Evolutionary conservation across 2,113 vertebrate genomes (phyloP), one percentile per base, ranked within the genome.

Genomic region (Dryoscopus gambensis): DNA sequence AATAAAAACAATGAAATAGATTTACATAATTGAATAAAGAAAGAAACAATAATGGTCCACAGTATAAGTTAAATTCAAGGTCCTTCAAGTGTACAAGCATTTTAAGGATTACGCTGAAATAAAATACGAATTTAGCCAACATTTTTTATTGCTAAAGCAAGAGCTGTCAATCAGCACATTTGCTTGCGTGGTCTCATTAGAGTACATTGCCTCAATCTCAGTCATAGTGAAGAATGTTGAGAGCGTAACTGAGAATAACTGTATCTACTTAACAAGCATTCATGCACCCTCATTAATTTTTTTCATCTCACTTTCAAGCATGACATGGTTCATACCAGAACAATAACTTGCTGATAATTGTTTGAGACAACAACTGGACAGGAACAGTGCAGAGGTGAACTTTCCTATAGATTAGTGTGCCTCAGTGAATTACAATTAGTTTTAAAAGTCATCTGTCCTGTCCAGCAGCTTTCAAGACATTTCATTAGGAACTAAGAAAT

Each of bases 311-410:
- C 96, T 98, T 98, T 96, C 56, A 86, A 98, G 96, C 93, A 97
- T 96, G 98, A 97, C 97, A 98, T 90, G 84, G 90, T 49, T 97
- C 86, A 97, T 96, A 95, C 93, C 27, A 46, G 94, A 98, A 97
- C 95, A 98, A 97, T 96, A 97, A 97, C 96, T 97, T 76, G 77
- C 95, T 94, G 92, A 93, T 98, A 98, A 98, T 97, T 98, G 96
- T 96, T 97, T 84, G 12, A 98, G 98, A 98, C 98, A 98, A 98
- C 97, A 98, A 95, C 96, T 97, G 97, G 97, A 97, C 96, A 98
- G 97, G 94, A 96, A 95, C 65, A 97, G 97, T 92, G 97, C 95
- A 98, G 88, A 97, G 97, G 97, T 97, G 97, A 98, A 97, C 63
- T 73, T 90, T 97, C 93, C 95, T 95, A 94, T 67, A 97, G 97